Base-by-base conservation (phyloP, 2,113 vertebrate genomes). In the Elephantulus edwardii region DNA sequence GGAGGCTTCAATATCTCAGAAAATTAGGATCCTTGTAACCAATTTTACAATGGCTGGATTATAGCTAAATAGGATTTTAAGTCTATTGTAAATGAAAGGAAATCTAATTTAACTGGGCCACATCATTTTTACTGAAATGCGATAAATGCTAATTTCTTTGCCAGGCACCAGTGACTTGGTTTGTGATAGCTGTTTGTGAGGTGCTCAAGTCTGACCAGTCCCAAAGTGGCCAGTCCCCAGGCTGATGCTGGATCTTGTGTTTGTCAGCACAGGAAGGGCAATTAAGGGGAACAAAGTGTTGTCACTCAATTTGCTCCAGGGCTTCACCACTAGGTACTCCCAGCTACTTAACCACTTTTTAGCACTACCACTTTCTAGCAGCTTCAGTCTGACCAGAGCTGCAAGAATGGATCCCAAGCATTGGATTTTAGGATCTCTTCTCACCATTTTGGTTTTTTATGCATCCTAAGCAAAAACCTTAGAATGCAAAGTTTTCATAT, bases 51-150 rank as follows among this genome's bases (percentile, higher is more conserved):
- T 94, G 91, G 95, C 97, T 94, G 91, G 96, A 93, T 81, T 96
- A 95, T 95, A 96, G 95, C 95, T 95, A 97, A 97, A 96, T 91
- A 5, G 0, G 89, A 96, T 96, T 97, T 96, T 96, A 97, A 98
- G 93, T 95, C 95, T 97, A 97, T 97, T 97, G 97, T 96, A 97
- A 97, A 97, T 94, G 94, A 97, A 97, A 97, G 95, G 96, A 97
- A 97, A 97, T 96, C 94, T 97, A 96, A 97, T 97, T 97, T 97
- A 95, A 96, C 97, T 95, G 91, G 93, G 86, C 94, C 91, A 95
- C 93, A 96, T 97, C 72, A 96, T 97, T 97, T 97, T 97, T 91
- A 95, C 96, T 94, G 92, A 95, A 96, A 93, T 89, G 94, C 38
- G 19, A 95, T 95, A 95, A 95, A 96, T 94, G 95, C 88, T 94